Percentiles rank a stretch among this genome's conserved stretches.
phyloP scores from a whole-genome alignment of 2,113 vertebrate species.

The Rhabdomys dilectus region DNA sequence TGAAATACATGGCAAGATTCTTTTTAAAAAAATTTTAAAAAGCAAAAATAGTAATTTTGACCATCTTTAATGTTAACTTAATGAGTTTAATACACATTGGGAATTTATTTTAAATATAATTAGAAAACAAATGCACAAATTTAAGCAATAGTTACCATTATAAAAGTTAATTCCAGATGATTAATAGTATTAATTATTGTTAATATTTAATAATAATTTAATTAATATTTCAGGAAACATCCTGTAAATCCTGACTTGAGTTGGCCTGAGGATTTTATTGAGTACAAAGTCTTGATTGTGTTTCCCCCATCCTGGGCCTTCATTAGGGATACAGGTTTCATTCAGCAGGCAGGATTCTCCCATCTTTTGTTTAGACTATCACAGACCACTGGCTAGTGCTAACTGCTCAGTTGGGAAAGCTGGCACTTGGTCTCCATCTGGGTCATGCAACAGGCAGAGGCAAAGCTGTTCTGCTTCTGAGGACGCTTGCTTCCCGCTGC shows the following conservation, averaged over 20 bases:
- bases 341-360: background rate
- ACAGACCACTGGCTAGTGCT: background rate
- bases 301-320: background rate
- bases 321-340: background rate
- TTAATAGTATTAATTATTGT: background rate
- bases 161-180: conserved; percentile 7
- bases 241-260: conserved; percentile 10
- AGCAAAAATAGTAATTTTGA: background rate
- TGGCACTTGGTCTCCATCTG: background rate
- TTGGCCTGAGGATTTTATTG: conserved; percentile 1
- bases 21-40: background rate
- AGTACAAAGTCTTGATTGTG: background rate
- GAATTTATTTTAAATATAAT: conserved; percentile 34
- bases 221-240: background rate
- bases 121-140: background rate
- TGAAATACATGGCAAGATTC: background rate
- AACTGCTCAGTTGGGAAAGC: background rate
- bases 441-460: background rate
- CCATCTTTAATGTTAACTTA: conserved; percentile 23
- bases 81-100: background rate
- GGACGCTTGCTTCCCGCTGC: background rate
- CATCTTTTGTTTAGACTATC: background rate
- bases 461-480: background rate
- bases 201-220: no score
- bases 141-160: background rate